Percentiles rank a stretch among this genome's conserved stretches.
Conservation (phyloP, 2,888 invertebrate species). For the Neoitamus cyanurus region DNA sequence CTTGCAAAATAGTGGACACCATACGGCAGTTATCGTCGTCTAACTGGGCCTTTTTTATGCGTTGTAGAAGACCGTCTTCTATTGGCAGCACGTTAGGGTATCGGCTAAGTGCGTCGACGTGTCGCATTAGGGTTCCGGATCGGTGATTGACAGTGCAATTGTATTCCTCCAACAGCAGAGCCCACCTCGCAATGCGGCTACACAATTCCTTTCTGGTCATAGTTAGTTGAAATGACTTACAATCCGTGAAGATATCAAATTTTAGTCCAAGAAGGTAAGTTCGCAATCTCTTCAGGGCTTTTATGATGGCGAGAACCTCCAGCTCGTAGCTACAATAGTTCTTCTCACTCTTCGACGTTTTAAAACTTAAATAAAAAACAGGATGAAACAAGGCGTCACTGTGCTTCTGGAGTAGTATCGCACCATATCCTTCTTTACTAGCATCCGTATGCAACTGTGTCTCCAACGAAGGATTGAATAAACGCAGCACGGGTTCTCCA, state of each 20-base stretch:
- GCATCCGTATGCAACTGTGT: no score
- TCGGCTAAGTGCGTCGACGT: conserved; percentile 54
- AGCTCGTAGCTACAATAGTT: conserved; percentile 60
- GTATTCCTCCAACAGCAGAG: conserved; percentile 53
- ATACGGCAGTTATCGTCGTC: conserved; percentile 52
- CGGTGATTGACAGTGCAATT: conserved; percentile 51
- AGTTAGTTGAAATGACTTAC: conserved; percentile 56
- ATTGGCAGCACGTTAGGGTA: conserved; percentile 42
- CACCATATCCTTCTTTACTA: no score
- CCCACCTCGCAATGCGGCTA: conserved; percentile 56
- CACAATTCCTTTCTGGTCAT: conserved; percentile 56
- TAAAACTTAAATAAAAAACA: conserved; percentile 58
- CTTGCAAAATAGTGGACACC: conserved; percentile 49
- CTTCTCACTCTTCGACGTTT: conserved; percentile 57
- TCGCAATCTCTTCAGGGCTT: conserved; percentile 58
- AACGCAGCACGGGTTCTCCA: conserved; percentile 54
- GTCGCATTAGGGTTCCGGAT: conserved; percentile 49
- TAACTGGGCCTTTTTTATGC: conserved; percentile 45
- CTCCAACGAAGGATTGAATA: conserved; percentile 54
- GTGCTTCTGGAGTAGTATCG: conserved; percentile 54
- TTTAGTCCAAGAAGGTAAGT: conserved; percentile 56
- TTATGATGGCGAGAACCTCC: conserved; percentile 58
- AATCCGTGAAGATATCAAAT: conserved; percentile 58
- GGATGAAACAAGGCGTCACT: conserved; percentile 56
- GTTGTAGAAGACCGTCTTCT: not conserved